A percentile compares a stretch with the other conserved stretches of the same genome.
Conservation (phyloP, 2,113 vertebrate genomes). For the Mesitornis unicolor region DNA sequence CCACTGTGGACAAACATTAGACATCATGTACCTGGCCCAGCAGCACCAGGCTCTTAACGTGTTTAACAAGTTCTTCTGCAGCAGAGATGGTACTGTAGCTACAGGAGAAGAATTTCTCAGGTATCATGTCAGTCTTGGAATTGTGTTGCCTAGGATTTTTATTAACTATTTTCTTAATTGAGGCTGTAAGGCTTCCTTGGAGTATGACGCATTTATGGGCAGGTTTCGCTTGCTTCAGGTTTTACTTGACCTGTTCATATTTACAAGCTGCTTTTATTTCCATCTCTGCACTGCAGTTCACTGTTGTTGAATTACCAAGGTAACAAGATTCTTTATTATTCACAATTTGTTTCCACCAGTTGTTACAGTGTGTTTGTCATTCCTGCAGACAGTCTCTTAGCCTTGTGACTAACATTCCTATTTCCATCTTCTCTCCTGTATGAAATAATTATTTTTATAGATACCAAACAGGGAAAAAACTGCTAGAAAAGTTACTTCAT, state of each 20-base stretch:
- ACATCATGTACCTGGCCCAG: accelerated
- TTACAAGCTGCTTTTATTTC: background rate
- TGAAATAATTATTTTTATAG: background rate
- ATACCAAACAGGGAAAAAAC: background rate
- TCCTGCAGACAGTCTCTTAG: background rate
- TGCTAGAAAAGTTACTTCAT: background rate
- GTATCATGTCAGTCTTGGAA: background rate
- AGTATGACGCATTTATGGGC: background rate
- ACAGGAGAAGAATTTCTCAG: background rate
- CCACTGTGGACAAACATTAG: background rate
- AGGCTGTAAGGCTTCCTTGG: background rate
- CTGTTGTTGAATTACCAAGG: background rate
- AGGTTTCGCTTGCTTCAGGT: background rate
- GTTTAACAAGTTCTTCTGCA: background rate
- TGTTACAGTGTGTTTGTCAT: background rate
- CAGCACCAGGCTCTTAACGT: background rate
- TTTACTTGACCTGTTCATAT: background rate
- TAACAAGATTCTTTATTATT: constrained; percentile 9
- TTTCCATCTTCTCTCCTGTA: background rate
- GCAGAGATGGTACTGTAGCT: background rate
- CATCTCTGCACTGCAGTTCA: background rate
- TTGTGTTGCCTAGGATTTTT: background rate
- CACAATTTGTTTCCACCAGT: background rate
- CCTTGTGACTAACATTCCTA: background rate
- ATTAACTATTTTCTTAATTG: background rate